Evolutionary conservation across 2,797 vertebrate species (phyloP), one percentile per base, ranked within the genome.

Genomic region (Margarornis squamiger): DNA sequence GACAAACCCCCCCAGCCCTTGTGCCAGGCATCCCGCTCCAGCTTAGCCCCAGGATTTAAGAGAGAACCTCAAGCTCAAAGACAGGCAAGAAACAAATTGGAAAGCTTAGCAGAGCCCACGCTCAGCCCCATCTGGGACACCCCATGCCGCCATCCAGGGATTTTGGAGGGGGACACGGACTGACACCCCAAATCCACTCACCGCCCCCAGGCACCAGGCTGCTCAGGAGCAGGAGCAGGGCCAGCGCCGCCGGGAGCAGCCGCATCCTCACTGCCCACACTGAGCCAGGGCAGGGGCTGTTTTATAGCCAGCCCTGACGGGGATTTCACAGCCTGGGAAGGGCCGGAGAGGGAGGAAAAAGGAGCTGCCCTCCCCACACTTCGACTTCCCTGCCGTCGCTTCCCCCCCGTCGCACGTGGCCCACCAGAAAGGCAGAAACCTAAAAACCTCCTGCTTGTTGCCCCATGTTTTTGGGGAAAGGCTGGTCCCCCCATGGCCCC

Each of bases 201-300:
- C 96, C 91, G 0, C 12, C 24, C 21, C 2, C 96, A 0, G 88
- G 95, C 68, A n/a, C 68, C 22, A 4, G 2, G 68, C 3, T 46
- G 90, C 82, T 58, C 39, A 96, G 61, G 15, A 96, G 75, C 82
- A 96, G 57, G 21, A 79, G 65, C 88, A 93, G 54, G 38, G 52
- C 73, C 71, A 96, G 63, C 2, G 0, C 63, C 0, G 2, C 80
- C 1, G 20, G 38, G 86, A 83, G 84, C 68, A 65, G 89, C 93
- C 2, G 45, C 96, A 94, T 96, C 85, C 87, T 96, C 4, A 0
- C 59, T 0, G 1, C 67, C 72, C 4, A 0, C 52, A 45, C 84
- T 0, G 3, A 27, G 39, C n/a, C 0, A 0, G 12, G 2, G 0
- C 1, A 15, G 1, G 48, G n/a, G 26, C 48, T 14, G 7, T 20